These are phyloP conservation scores for Gopherus evgoodei DNA, from an alignment of 2,113 vertebrate species.

Conservation along the genomic window DNA sequence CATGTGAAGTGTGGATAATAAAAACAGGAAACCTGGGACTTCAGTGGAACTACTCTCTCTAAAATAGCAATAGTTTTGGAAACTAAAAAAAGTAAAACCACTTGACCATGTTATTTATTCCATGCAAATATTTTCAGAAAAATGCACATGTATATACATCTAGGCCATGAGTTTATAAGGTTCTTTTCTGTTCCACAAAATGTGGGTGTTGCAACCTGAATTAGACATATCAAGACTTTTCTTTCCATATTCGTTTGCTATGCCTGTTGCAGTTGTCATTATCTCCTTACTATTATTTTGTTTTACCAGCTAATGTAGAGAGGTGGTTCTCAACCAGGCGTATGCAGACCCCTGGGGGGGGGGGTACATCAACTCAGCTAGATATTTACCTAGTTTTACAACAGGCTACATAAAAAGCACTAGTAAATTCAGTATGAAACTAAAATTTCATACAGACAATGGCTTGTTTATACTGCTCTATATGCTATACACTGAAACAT, in stretches of 20 bases:
- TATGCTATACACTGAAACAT: too few species aligned
- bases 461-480: too few species aligned
- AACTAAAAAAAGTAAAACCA: constrained; percentile 62
- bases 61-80: constrained; percentile 69
- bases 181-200: background rate
- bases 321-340: too few species aligned
- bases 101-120: constrained; percentile 39
- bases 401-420: too few species aligned
- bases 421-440: too few species aligned
- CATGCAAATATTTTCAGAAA: constrained; percentile 45
- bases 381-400: too few species aligned
- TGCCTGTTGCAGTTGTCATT: background rate
- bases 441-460: too few species aligned
- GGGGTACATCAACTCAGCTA: too few species aligned
- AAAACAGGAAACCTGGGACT: constrained; percentile 63
- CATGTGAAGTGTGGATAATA: constrained; percentile 63
- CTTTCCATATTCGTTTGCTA: background rate
- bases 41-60: constrained; percentile 58
- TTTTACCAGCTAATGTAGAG: background rate
- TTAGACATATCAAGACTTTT: background rate
- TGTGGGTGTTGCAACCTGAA: background rate
- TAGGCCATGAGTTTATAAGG: background rate
- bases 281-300: background rate
- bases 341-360: too few species aligned
- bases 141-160: background rate